Conservation (phyloP, 2,797 vertebrate species). For the Tympanoctomys barrerae region DNA sequence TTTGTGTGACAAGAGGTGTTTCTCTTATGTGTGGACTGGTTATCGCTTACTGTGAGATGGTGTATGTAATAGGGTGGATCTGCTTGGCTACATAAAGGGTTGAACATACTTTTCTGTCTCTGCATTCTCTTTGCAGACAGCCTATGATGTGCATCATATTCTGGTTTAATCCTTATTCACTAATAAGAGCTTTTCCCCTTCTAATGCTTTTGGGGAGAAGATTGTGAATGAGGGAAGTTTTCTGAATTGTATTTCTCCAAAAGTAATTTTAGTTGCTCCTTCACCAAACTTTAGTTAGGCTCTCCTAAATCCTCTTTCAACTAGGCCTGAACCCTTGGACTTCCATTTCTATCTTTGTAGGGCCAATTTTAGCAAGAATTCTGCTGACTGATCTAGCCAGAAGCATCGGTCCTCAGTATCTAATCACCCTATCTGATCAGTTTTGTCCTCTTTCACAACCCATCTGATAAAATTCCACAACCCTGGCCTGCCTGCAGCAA, state of each 20-base stretch:
- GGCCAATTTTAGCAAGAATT: not conserved
- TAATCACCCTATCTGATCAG: not conserved
- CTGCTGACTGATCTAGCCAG: not conserved
- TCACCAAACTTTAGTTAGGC: not conserved
- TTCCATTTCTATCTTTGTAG: not conserved
- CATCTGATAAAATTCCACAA: not conserved
- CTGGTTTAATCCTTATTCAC: not conserved
- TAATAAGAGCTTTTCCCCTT: not conserved
- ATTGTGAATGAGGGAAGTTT: not conserved
- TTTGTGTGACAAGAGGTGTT: not conserved
- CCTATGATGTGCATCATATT: not conserved
- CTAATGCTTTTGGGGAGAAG: not conserved
- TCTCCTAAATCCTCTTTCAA: not conserved
- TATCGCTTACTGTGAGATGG: not conserved
- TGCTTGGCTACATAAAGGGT: not conserved
- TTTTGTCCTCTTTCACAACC: not conserved
- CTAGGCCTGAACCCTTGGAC: not conserved
- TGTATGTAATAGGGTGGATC: not conserved
- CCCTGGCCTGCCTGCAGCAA: not conserved
- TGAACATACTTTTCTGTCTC: conserved; percentile 8
- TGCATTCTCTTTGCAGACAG: not conserved
- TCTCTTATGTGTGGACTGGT: not conserved
- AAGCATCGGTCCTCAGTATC: not conserved
- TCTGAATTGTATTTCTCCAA: not conserved
- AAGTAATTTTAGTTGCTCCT: not conserved